These are phyloP conservation scores for Drosophila borborema DNA, from an alignment of 2,888 invertebrate genomes.

Conservation along the genomic window DNA sequence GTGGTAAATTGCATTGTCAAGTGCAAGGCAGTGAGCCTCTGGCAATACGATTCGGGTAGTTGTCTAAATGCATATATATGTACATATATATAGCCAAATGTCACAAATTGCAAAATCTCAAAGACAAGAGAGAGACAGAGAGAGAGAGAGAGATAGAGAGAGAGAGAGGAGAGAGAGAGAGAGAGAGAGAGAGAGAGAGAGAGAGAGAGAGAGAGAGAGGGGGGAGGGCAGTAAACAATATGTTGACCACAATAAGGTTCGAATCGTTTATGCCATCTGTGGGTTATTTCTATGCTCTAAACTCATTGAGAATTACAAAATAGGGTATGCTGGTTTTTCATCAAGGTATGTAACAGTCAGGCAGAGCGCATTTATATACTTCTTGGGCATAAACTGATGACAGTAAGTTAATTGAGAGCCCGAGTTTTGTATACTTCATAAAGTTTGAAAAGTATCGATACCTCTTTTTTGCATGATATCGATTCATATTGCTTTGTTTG, in stretches of 20 bases:
- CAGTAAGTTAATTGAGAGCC: not conserved
- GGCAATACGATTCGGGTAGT: not conserved
- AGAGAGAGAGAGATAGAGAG: too few species aligned
- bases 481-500: not conserved
- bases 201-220: not conserved
- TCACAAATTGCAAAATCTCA: constrained; percentile 34
- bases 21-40: not conserved
- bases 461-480: not conserved
- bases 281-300: not conserved
- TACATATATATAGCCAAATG: constrained; percentile 7
- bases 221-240: not conserved
- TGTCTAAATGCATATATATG: not conserved
- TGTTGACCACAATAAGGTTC: not conserved
- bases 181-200: too few species aligned
- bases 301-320: not conserved
- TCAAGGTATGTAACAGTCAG: not conserved
- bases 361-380: too few species aligned
- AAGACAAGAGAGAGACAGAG: too few species aligned
- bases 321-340: not conserved
- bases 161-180: too few species aligned
- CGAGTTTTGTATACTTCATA: not conserved
- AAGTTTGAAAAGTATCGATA: not conserved
- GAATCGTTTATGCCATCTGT: constrained; percentile 13
- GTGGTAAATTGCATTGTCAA: constrained; percentile 62
- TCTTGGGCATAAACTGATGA: not conserved